A percentile compares a stretch with the other conserved stretches of the same genome.
Evolutionary conservation across 2,113 vertebrate species (phyloP).

Genomic region (Cathartes aura): DNA sequence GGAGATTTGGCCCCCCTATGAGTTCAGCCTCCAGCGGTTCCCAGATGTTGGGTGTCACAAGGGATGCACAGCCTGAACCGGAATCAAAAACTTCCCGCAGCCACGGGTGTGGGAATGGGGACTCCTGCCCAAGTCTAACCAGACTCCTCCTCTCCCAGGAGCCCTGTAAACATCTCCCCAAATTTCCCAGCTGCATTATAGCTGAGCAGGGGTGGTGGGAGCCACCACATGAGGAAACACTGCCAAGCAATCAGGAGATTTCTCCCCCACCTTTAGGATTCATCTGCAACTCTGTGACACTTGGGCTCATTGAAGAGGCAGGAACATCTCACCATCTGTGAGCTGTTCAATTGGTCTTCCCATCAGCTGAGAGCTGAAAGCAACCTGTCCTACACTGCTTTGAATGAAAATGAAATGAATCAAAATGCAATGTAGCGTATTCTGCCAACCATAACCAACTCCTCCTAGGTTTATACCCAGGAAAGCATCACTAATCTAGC

Average conservation of each 20-base stretch:
- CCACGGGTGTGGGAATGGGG: background rate
- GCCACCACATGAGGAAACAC: background rate
- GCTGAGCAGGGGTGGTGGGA: background rate
- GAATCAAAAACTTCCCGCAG: background rate
- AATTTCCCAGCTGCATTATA: background rate
- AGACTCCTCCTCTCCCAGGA: background rate
- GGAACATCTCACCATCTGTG: background rate
- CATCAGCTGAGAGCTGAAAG: background rate
- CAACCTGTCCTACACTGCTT: background rate
- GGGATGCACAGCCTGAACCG: background rate
- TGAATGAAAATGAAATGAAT: background rate
- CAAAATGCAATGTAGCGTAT: background rate
- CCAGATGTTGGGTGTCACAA: background rate
- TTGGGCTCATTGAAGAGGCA: background rate
- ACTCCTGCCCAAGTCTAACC: background rate
- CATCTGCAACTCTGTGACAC: background rate
- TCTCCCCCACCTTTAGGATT: background rate
- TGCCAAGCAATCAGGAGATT: background rate
- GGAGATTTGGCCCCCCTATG: background rate
- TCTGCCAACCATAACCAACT: background rate
- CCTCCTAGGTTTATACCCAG: background rate
- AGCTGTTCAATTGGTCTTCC: background rate
- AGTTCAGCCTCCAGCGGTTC: background rate
- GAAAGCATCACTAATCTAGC: background rate
- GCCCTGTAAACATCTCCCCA: background rate